A percentile compares a stretch with the other conserved stretches of the same genome.
Evolutionary conservation across 2,797 vertebrate genomes (phyloP).

Genomic region (Oreonectes daqikongensis): DNA sequence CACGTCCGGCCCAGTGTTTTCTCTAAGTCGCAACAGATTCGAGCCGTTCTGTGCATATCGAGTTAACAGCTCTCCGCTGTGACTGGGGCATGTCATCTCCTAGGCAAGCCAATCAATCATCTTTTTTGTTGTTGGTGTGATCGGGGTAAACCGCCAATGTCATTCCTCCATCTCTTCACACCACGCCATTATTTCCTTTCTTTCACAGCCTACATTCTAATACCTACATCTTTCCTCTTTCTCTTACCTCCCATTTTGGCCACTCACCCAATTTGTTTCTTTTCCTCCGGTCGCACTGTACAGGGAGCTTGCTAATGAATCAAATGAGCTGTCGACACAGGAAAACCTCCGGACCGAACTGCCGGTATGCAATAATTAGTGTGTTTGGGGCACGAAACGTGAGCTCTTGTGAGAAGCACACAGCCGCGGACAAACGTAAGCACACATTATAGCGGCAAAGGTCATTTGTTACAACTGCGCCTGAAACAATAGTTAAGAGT

Average conservation of each 20-base stretch:
- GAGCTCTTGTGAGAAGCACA: slow-evolving; percentile 34
- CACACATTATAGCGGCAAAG: slow-evolving; percentile 38
- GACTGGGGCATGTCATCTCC: slow-evolving; percentile 63
- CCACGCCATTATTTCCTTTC: background rate
- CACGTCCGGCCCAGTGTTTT: slow-evolving; percentile 64
- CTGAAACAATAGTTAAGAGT: slow-evolving; percentile 38
- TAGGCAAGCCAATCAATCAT: background rate
- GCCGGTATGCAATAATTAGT: slow-evolving; percentile 73
- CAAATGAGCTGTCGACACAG: slow-evolving; percentile 73
- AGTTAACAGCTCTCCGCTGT: slow-evolving; percentile 75
- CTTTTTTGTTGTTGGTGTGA: slow-evolving; percentile 58
- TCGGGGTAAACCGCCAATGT: slow-evolving; percentile 65
- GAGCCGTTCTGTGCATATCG: slow-evolving; percentile 64
- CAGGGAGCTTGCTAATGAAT: slow-evolving; percentile 73
- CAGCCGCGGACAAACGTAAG: slow-evolving; percentile 11
- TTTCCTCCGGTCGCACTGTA: slow-evolving; percentile 52
- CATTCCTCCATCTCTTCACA: slow-evolving; percentile 52
- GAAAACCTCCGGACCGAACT: slow-evolving; percentile 55
- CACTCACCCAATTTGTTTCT: slow-evolving; percentile 51
- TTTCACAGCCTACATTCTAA: slow-evolving; percentile 50
- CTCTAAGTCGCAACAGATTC: slow-evolving; percentile 73
- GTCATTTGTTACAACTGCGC: slow-evolving; percentile 45
- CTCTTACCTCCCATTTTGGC: background rate
- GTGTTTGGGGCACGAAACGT: slow-evolving; percentile 72
- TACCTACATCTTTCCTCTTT: background rate